Base-by-base conservation (phyloP, 2,888 invertebrate species). In the Meteorus colon region DNA sequence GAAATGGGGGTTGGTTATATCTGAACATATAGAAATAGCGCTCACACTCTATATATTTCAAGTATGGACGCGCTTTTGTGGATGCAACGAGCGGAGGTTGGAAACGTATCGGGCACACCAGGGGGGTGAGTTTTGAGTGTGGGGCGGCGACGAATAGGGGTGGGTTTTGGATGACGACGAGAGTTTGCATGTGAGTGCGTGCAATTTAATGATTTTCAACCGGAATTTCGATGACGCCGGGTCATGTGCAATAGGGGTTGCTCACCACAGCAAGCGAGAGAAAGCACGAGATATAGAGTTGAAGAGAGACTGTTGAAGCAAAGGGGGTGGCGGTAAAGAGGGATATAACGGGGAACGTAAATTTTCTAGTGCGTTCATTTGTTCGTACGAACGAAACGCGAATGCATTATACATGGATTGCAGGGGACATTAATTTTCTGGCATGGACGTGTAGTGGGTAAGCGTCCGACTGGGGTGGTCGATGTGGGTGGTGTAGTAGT, bases 341-440 rank as follows among this genome's bases (percentile, higher is more conserved):
- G 67, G 74, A 73, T 68, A 31, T 77, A 55, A 75, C 48, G 80
- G 65, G 76, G 80, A 82, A 85, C 86, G 88, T 88, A 88, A 88
- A 89, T 88, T 89, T 89, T 88, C 87, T 87, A 88, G 87, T 88
- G 86, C 87, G 87, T 88, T 88, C 87, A 85, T 89, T 89, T 87
- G 88, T 86, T 88, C 87, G 86, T 85, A 76, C 84, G 81, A 87
- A 88, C 87, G 87, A 88, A 87, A 88, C 87, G 86, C 87, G 87
- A 88, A 89, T 89, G 89, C 89, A 89, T 89, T 89, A 89, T 89
- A 89, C 89, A 89, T 89, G 88, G 88, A 89, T 89, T 89, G 88
- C 88, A 88, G 89, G 89, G 88, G 89, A 89, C 88, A 89, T 89
- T 89, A 88, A 89, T 89, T 88, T 89, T 88, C 88, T 88, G 88